Percentiles rank a stretch among this genome's conserved stretches.
Evolutionary conservation across 2,888 invertebrate species (phyloP).

Genomic region (Pegoplata infirma): DNA sequence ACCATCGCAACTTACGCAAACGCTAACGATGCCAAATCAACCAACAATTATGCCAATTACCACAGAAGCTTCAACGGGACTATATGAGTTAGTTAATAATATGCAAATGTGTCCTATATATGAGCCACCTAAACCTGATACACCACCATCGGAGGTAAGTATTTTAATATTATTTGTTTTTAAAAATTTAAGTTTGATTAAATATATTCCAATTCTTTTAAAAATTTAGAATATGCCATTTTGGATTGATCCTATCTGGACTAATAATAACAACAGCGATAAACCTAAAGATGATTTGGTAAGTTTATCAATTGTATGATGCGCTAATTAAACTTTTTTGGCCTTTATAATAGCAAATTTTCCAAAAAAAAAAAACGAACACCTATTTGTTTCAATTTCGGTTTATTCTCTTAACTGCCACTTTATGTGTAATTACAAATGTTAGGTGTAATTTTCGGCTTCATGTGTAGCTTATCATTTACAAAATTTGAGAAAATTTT

Average conservation of each 20-base stretch:
- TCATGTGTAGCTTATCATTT: no score
- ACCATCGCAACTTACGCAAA: slow-evolving; percentile 31
- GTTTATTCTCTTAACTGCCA: no score
- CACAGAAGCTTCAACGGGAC: slow-evolving; percentile 54
- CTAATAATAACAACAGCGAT: slow-evolving; percentile 61
- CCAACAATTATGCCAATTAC: slow-evolving; percentile 18
- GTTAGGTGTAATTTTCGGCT: no score
- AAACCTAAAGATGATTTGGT: slow-evolving; percentile 68
- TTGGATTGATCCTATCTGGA: slow-evolving; percentile 78
- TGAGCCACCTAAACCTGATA: slow-evolving; percentile 76
- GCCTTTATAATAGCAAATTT: no score
- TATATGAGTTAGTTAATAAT: slow-evolving; percentile 69
- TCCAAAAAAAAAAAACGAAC: no score
- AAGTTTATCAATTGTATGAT: no score
- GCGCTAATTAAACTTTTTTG: no score
- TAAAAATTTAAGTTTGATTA: no score
- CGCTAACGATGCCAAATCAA: slow-evolving; percentile 26
- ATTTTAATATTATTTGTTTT: not conserved
- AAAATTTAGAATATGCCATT: slow-evolving; percentile 75
- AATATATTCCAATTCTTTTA: no score
- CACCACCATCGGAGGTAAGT: slow-evolving; percentile 72
- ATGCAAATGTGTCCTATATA: slow-evolving; percentile 69
- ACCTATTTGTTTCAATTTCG: no score
- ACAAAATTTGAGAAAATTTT: no score
- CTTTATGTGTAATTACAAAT: no score